Base-by-base conservation (phyloP, 2,888 invertebrate species). In the Meteorus cinctellus region DNA sequence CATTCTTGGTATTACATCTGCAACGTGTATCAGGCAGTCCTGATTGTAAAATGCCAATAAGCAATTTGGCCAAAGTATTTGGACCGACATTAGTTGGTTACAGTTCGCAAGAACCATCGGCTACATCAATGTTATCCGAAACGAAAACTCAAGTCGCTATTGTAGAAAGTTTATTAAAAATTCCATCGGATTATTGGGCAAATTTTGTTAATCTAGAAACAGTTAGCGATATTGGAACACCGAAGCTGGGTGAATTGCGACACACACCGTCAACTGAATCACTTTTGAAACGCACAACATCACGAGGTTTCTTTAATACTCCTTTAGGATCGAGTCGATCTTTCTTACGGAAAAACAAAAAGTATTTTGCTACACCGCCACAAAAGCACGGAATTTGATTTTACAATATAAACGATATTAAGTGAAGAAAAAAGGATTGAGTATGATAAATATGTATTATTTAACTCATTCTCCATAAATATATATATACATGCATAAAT, bases 21-120 rank as follows among this genome's bases (percentile, higher is more conserved):
- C 96, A 97, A 89, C 92, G 97, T 84, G 94, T 98, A 77, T 94
- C 97, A 0, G 94, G 95, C 81, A 93, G 94, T 80, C 92, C 93
- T 0, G 96, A 95, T 70, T 96, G 97, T 82, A 96, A 96, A 91
- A 99, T 99, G 99, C 95, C 96, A 0, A 91, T 94, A 29, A 93
- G 93, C 80, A 98, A 98, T 91, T 91, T 99, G 83, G 94, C 98
- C 0, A 95, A 95, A 87, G 94, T 98, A 41, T 97, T 99, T 90
- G 98, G 96, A 0, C 98, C 98, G 1, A 98, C 98, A 0, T 92
- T 99, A 70, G 95, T 99, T 29, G 98, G 98, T 0, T 97, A 96
- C 86, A 96, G 96, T 16, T 93, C 93, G 0, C 90, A 92, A 0
- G 94, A 96, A 87, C 94, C 94, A 0, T 93, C 94, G 81, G 92